Percentiles rank a stretch among this genome's conserved stretches.
phyloP scores from a whole-genome alignment of 2,113 vertebrate species.

The Phylloscopus trochiloides region DNA sequence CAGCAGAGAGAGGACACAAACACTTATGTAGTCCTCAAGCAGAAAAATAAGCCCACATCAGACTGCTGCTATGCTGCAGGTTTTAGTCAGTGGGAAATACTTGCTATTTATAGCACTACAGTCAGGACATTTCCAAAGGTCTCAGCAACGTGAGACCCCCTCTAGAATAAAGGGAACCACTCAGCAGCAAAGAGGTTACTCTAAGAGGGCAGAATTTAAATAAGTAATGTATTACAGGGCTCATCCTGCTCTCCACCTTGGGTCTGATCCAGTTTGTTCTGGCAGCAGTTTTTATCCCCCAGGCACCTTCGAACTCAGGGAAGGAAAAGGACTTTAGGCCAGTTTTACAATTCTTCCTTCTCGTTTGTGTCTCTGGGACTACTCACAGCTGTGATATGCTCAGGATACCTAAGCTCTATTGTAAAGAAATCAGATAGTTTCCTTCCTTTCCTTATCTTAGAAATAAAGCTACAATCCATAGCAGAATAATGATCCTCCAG shows the following conservation, averaged over 20 bases:
- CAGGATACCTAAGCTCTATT: neutral
- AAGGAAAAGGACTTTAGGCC: neutral
- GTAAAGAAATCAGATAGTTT: neutral
- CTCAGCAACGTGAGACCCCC: neutral
- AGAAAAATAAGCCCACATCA: neutral
- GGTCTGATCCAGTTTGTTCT: neutral
- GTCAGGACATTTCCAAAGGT: neutral
- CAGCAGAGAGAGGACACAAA: neutral
- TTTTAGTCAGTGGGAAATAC: conserved; percentile 46
- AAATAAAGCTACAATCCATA: neutral
- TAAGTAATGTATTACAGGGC: neutral
- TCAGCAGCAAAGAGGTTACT: neutral
- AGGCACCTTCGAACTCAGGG: neutral
- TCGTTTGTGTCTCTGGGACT: neutral
- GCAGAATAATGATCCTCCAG: neutral
- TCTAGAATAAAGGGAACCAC: neutral
- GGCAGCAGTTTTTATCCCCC: neutral
- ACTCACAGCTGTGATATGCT: neutral
- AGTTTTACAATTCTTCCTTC: neutral
- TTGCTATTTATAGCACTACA: conserved; percentile 14
- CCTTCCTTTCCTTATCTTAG: neutral
- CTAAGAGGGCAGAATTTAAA: neutral
- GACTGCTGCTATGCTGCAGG: conserved; percentile 14
- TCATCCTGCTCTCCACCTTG: neutral
- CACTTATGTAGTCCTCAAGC: conserved; percentile 2